Base-by-base conservation (phyloP, 2,797 vertebrate genomes). In the Babyrousa celebensis region DNA sequence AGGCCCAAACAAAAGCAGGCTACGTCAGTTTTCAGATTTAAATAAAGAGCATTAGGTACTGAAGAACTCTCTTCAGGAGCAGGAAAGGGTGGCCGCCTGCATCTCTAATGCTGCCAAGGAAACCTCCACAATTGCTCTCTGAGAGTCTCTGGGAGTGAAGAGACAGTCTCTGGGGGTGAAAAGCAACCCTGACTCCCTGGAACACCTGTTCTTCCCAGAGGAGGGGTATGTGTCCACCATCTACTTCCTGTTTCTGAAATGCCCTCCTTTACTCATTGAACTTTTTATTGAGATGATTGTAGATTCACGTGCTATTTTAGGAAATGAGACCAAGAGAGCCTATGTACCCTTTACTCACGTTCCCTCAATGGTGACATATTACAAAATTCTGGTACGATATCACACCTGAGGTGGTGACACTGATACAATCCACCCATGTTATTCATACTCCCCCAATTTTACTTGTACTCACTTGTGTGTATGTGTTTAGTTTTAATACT, bases 1-100 rank as follows among this genome's bases (percentile, higher is more conserved):
- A 90, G 92, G 70, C 58, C 82, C 85, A 92, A 96, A 97, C 86
- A 96, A 96, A 96, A 95, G 90, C 67, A 36, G 75, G n/a, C 92
- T 96, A 63, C 86, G 62, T 97, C 70, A 63, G 88, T 92, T 96
- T 97, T 94, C 43, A 85, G 77, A 91, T 93, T 94, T 96, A 95
- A 97, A 94, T 89, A 91, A 89, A 88, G 68, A 96, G 75, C 29
- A 85, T 72, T 89, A 67, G 17, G 70, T 85, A 67, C 70, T 89
- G 90, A 91, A 85, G 79, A 63, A 93, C 52, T 93, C 74, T 82
- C 75, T 84, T 94, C 48, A 58, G 67, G 58, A 88, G 15, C 36
- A 72, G 7, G 56, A 60, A 92, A 62, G 17, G 2, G 0, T 18
- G 54, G 27, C 72, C 0, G 0, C 56, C 67, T 29, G 58, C 48